These are phyloP conservation scores for Timandra comae DNA, from an alignment of 2,888 invertebrate species.

Conservation along the genomic window DNA sequence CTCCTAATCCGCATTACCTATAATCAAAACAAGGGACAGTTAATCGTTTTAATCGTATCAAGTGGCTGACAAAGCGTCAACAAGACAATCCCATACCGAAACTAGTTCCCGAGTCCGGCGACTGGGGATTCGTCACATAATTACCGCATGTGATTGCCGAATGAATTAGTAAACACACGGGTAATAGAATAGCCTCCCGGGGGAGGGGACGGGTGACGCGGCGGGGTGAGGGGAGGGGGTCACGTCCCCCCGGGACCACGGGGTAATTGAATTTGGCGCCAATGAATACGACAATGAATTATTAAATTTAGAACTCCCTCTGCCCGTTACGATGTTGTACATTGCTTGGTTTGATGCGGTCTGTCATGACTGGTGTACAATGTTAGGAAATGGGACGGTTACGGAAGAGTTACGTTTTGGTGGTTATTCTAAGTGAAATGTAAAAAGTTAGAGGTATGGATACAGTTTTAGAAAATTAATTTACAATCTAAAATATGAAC, in stretches of 20 bases:
- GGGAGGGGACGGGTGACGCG: too few relatives aligned
- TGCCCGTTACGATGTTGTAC: too few relatives aligned
- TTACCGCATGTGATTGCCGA: conserved; percentile 67
- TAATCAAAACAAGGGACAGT: conserved; percentile 8
- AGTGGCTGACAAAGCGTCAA: conserved; percentile 6
- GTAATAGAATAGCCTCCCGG: conserved; percentile 13
- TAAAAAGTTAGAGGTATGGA: too few relatives aligned
- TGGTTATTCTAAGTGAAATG: too few relatives aligned
- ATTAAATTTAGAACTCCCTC: conserved; percentile 49
- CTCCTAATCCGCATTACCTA: too few relatives aligned
- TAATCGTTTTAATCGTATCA: conserved; percentile 1
- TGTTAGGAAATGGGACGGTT: too few relatives aligned
- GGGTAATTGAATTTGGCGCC: conserved; percentile 71
- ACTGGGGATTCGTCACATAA: conserved; percentile 57
- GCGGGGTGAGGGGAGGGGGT: conserved; percentile 5
- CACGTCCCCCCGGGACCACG: conserved; percentile 7
- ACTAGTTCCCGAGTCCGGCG: conserved; percentile 23
- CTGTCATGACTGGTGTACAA: too few relatives aligned
- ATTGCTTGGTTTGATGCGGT: too few relatives aligned
- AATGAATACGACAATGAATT: conserved; percentile 73
- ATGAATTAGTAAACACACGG: conserved; percentile 66
- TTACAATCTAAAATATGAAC: too few relatives aligned
- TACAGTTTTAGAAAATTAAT: too few relatives aligned
- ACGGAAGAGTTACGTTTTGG: too few relatives aligned
- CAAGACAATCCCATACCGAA: conserved; percentile 11